Evolutionary conservation across 2,888 invertebrate species (phyloP).

Genomic region (Eugnorisma glareosa): DNA sequence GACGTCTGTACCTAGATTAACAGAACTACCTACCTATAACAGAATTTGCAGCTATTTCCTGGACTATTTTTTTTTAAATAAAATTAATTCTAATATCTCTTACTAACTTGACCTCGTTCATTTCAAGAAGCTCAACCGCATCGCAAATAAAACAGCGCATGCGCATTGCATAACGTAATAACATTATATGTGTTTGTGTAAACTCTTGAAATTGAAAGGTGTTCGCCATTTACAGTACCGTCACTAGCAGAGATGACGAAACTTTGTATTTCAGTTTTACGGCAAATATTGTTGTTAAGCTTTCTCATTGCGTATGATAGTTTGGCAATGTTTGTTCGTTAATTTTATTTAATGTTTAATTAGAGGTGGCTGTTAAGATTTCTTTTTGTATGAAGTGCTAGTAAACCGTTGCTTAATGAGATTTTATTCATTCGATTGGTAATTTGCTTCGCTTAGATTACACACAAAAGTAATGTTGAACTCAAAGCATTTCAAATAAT

Average conservation of each 20-base stretch:
- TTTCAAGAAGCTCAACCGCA: conserved; percentile 35
- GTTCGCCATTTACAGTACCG: conserved; percentile 39
- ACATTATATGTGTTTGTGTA: conserved; percentile 39
- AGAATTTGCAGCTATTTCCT: background rate
- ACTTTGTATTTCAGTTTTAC: conserved; percentile 43
- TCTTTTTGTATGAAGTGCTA: background rate
- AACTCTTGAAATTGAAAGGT: conserved; percentile 60
- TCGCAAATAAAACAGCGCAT: conserved; percentile 35
- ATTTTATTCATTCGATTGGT: background rate
- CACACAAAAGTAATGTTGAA: background rate
- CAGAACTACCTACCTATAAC: too few species aligned
- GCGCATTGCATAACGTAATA: conserved; percentile 52
- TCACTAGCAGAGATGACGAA: conserved; percentile 48
- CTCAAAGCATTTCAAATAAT: background rate
- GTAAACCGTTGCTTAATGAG: background rate
- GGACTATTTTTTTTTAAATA: too few species aligned
- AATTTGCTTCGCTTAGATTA: background rate
- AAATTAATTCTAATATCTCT: background rate
- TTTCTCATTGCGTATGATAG: conserved; percentile 26
- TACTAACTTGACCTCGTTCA: conserved; percentile 10
- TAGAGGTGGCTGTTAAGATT: background rate
- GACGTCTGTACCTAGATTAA: too few species aligned
- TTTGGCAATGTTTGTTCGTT: conserved; percentile 21
- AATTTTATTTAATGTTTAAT: conserved; percentile 23
- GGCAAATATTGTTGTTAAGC: conserved; percentile 5